Percentiles rank a stretch among this genome's conserved stretches.
These are phyloP conservation scores for Zaprionus gabonicus DNA, from an alignment of 1,140 invertebrate species.

Conservation along the genomic window DNA sequence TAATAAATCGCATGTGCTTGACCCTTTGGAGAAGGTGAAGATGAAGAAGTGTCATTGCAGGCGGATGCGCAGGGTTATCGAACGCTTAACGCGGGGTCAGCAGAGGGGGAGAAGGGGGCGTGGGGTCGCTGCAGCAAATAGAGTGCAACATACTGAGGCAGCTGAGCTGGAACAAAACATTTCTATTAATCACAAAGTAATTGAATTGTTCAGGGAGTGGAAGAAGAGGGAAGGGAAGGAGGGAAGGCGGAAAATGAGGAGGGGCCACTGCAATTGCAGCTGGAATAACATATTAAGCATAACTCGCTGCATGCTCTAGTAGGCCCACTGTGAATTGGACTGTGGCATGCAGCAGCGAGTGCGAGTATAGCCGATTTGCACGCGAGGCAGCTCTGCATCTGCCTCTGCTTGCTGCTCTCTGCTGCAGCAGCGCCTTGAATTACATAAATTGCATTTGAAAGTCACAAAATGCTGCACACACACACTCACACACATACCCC, in stretches of 20 bases:
- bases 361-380: conserved; percentile 64
- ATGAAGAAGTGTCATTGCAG: conserved; percentile 3
- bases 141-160: conserved; percentile 29
- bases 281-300: conserved; percentile 62
- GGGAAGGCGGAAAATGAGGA: neutral
- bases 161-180: conserved; percentile 66
- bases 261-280: conserved; percentile 20
- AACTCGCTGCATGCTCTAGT: conserved; percentile 75
- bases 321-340: conserved; percentile 69
- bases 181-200: conserved; percentile 74
- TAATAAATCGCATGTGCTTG: conserved; percentile 40
- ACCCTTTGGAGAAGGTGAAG: conserved; percentile 44
- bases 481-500: neutral
- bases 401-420: no score
- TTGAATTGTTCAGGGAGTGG: conserved; percentile 64
- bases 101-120: neutral
- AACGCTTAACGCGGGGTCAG: neutral
- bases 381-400: conserved; percentile 37
- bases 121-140: conserved; percentile 37
- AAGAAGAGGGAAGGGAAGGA: neutral
- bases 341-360: conserved; percentile 63
- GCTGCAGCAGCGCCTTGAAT: conserved; percentile 59
- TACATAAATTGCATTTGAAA: conserved; percentile 82
- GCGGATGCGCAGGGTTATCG: neutral
- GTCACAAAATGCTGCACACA: conserved; percentile 41